Evolutionary conservation across 2,797 vertebrate species (phyloP).

Genomic region (Tauraco hartlaubi): DNA sequence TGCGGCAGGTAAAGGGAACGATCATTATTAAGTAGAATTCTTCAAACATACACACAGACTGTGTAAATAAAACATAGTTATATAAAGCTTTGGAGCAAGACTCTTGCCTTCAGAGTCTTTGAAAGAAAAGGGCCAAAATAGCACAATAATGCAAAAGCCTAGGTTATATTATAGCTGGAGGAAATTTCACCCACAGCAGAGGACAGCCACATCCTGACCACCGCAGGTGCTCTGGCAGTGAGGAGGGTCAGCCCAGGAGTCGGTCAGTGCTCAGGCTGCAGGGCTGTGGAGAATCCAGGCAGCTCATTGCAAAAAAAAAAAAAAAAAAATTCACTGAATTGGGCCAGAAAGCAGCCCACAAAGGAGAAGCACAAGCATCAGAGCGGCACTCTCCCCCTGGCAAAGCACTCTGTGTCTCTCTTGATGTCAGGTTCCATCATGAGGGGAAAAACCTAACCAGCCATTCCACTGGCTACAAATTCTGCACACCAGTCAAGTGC

Average conservation of each 20-base stretch:
- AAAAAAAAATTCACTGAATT: not conserved
- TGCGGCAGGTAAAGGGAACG: not conserved
- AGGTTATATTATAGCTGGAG: not conserved
- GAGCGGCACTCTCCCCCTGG: not conserved
- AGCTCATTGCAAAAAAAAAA: not conserved
- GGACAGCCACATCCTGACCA: not conserved
- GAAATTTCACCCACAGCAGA: not conserved
- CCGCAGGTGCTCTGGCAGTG: not conserved
- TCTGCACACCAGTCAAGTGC: not conserved
- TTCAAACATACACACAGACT: not conserved
- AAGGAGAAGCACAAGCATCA: not conserved
- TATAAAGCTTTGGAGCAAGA: not conserved
- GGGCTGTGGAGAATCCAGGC: not conserved
- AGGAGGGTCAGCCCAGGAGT: not conserved
- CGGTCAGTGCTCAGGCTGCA: not conserved
- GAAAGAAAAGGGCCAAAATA: not conserved
- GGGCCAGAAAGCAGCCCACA: not conserved
- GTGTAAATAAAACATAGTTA: conserved; percentile 17
- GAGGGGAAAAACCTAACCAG: not conserved
- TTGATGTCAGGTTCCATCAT: not conserved
- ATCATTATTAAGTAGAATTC: not conserved
- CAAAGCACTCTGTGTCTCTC: not conserved
- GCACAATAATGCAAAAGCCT: not conserved
- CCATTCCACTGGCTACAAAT: not conserved
- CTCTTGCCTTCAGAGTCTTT: not conserved